These are phyloP conservation scores for Habrosyne pyritoides DNA, from an alignment of 2,888 invertebrate species.

Conservation along the genomic window DNA sequence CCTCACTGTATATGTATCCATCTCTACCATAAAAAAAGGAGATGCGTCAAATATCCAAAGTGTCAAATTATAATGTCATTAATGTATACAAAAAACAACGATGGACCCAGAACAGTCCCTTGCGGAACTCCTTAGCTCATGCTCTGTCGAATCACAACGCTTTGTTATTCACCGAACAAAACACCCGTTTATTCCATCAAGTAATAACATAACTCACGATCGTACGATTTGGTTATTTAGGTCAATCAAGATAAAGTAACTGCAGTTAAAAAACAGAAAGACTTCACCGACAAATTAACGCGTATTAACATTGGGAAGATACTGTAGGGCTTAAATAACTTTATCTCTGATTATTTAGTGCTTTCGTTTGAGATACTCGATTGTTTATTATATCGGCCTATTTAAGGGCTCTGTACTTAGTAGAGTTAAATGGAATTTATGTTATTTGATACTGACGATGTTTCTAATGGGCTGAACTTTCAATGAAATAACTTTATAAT, in stretches of 20 bases:
- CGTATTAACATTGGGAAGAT: constrained; percentile 33
- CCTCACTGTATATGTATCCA: too few species aligned
- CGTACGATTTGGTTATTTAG: constrained; percentile 43
- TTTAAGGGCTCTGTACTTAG: constrained; percentile 29
- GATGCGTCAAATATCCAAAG: too few species aligned
- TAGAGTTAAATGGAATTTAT: constrained; percentile 13
- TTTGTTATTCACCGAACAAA: constrained; percentile 2
- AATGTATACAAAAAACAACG: background rate
- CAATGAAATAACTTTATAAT: background rate
- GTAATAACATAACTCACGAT: constrained; percentile 26
- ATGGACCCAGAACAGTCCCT: background rate
- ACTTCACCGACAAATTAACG: constrained; percentile 60
- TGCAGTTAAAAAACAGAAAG: constrained; percentile 40
- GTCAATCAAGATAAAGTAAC: constrained; percentile 50
- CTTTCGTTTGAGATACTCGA: constrained; percentile 41
- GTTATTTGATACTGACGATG: background rate
- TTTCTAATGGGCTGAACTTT: background rate
- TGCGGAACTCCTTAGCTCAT: background rate
- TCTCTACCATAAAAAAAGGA: too few species aligned
- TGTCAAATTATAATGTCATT: background rate
- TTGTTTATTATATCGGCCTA: constrained; percentile 32
- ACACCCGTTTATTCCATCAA: background rate
- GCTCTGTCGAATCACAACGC: background rate
- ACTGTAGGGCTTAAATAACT: constrained; percentile 26
- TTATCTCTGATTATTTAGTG: constrained; percentile 37